These are phyloP conservation scores for Poecile montanus DNA, from an alignment of 2,797 vertebrate species.

Conservation along the genomic window DNA sequence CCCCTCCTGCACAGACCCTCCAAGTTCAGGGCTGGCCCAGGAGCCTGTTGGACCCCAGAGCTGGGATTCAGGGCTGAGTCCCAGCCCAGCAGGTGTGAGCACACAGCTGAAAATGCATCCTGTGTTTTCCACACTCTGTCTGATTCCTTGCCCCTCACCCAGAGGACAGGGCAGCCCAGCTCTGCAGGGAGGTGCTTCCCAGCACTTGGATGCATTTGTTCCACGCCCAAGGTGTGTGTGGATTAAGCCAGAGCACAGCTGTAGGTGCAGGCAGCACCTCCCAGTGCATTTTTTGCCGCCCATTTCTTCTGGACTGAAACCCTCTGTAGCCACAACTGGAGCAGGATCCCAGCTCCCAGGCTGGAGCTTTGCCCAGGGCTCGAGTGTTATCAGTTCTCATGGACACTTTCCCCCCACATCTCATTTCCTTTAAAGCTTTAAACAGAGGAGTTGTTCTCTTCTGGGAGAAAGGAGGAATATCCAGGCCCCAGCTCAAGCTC, in stretches of 20 bases:
- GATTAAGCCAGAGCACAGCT: neutral
- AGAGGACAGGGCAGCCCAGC: neutral
- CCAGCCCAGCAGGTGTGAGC: neutral
- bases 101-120: neutral
- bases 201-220: rapidly evolving
- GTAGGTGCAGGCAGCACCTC: neutral
- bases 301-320: neutral
- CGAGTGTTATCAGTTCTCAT: neutral
- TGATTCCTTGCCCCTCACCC: neutral
- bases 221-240: neutral
- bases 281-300: rapidly evolving
- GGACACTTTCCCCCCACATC: neutral
- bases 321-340: neutral
- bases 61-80: neutral
- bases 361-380: neutral
- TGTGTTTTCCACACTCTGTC: neutral
- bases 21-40: neutral
- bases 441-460: neutral
- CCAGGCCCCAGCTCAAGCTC: neutral
- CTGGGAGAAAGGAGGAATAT: neutral
- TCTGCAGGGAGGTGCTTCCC: neutral
- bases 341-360: neutral
- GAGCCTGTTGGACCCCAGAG: neutral
- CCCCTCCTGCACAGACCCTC: neutral
- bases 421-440: neutral